phyloP scores from a whole-genome alignment of 2,113 vertebrate species.

The Telmatochromis bifrenatus region DNA sequence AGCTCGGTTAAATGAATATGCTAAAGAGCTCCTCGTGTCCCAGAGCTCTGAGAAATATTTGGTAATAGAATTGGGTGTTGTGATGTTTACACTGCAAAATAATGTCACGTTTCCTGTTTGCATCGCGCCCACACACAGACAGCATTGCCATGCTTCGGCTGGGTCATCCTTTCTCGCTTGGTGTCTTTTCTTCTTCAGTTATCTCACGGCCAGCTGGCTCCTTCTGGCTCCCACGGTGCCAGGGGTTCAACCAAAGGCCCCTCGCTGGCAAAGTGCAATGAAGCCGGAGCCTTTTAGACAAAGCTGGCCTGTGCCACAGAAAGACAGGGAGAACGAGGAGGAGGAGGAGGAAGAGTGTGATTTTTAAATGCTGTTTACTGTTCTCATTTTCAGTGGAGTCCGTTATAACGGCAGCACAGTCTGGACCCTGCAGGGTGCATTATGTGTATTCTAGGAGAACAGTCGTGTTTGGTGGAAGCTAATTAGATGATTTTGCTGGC shows the following conservation, averaged over 20 bases:
- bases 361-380: background rate
- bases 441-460: background rate
- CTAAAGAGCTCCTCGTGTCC: background rate
- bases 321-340: background rate
- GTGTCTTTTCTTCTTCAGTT: background rate
- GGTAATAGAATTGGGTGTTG: background rate
- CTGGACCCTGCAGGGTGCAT: background rate
- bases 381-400: background rate
- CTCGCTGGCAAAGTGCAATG: background rate
- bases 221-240: background rate
- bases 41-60: background rate
- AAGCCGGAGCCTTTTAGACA: background rate
- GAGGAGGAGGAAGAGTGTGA: background rate
- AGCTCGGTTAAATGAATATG: background rate
- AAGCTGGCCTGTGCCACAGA: background rate
- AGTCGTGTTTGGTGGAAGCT: background rate
- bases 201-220: constrained; percentile 15
- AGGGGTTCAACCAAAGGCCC: background rate
- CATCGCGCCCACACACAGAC: background rate
- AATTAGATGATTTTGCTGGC: background rate
- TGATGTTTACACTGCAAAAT: background rate
- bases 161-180: background rate
- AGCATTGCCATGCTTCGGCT: background rate
- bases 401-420: background rate
- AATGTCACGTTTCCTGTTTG: constrained; percentile 3